Conservation (phyloP, 2,113 vertebrate species). For the Anoplopoma fimbria region DNA sequence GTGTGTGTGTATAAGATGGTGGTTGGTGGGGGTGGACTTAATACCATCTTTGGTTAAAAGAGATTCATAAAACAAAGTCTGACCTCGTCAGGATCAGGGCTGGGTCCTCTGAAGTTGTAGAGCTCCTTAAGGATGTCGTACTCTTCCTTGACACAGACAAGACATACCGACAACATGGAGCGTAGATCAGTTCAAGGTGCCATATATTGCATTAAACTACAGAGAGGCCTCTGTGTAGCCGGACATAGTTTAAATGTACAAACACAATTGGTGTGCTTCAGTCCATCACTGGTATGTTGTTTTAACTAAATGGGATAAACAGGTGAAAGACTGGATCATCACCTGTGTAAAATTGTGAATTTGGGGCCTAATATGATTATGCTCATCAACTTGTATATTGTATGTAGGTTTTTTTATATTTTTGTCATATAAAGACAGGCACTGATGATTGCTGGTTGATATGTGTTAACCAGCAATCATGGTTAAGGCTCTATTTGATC, state of each 20-base stretch:
- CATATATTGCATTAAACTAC: not conserved
- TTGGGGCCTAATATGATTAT: not conserved
- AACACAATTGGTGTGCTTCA: too few relatives aligned
- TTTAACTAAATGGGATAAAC: not conserved
- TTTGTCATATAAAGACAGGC: too few relatives aligned
- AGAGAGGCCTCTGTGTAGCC: not conserved
- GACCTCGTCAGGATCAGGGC: conserved; percentile 83
- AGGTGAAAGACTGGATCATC: not conserved
- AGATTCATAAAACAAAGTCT: not conserved
- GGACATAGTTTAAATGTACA: not conserved
- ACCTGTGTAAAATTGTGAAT: not conserved
- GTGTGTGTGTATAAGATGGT: not conserved
- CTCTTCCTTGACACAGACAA: conserved; percentile 86
- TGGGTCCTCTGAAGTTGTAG: conserved; percentile 91
- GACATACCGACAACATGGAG: conserved; percentile 1
- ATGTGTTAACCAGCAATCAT: too few relatives aligned
- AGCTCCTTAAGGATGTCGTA: conserved; percentile 90
- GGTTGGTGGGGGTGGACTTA: too few relatives aligned
- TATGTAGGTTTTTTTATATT: too few relatives aligned
- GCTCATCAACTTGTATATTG: not conserved
- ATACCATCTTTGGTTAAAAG: not conserved
- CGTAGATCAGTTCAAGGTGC: not conserved
- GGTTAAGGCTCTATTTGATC: too few relatives aligned
- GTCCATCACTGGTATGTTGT: not conserved
- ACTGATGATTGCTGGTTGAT: too few relatives aligned